phyloP scores from a whole-genome alignment of 2,888 invertebrate species.

The Eubasilissa splendida region DNA sequence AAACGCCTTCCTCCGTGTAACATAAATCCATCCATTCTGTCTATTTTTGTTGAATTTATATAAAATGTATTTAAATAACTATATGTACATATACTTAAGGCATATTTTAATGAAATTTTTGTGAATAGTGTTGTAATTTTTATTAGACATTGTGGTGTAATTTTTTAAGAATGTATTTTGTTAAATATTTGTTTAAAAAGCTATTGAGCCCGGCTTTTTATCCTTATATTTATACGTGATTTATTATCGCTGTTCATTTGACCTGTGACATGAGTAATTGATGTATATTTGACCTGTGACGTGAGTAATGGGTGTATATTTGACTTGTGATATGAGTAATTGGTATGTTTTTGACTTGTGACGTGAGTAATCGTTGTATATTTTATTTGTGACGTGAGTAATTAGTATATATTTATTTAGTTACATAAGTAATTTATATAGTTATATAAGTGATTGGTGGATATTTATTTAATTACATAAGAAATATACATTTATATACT shows the following conservation, averaged over 20 bases:
- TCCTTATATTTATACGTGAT: conserved; percentile 32
- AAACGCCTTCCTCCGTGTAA: too few species aligned
- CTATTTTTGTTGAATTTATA: too few species aligned
- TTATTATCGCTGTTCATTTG: not conserved
- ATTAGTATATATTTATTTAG: not conserved
- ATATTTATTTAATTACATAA: too few species aligned
- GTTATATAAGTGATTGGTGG: too few species aligned
- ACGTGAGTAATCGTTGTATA: not conserved
- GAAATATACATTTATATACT: too few species aligned
- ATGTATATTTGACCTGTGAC: not conserved
- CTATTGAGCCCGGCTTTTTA: conserved; percentile 45
- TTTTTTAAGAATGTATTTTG: not conserved
- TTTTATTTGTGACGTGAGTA: not conserved
- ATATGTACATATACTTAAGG: too few species aligned
- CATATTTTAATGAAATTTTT: too few species aligned
- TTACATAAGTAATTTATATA: too few species aligned
- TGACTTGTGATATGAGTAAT: not conserved
- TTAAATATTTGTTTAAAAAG: conserved; percentile 37
- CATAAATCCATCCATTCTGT: too few species aligned
- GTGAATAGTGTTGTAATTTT: not conserved
- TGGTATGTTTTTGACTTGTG: not conserved
- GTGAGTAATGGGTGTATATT: not conserved
- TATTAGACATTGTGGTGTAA: not conserved
- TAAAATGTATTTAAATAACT: too few species aligned
- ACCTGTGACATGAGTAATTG: not conserved